Evolutionary conservation across 2,113 vertebrate genomes (phyloP).

Genomic region (Semnornis frantzii): DNA sequence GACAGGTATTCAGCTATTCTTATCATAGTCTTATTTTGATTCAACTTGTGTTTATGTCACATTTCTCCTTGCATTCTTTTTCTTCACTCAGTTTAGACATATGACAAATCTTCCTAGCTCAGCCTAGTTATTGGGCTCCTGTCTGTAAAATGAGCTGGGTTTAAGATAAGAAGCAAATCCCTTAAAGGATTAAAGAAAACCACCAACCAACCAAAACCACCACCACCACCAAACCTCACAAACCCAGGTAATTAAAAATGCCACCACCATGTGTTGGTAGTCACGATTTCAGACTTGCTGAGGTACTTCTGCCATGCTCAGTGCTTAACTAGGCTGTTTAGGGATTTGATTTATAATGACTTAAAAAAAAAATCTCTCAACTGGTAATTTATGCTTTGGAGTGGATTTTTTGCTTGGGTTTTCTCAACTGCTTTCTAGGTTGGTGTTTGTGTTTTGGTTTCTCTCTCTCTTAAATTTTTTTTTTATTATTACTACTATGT

Average conservation of each 20-base stretch:
- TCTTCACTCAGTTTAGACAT: not conserved
- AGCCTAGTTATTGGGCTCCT: not conserved
- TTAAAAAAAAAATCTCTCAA: not conserved
- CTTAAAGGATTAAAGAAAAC: not conserved
- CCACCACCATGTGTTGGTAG: not conserved
- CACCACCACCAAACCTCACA: not conserved
- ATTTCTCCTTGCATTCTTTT: not conserved
- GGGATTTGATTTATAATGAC: not conserved
- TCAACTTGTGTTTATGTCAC: not conserved
- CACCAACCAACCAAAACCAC: not conserved
- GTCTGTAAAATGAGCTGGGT: not conserved
- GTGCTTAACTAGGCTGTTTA: not conserved
- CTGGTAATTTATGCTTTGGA: not conserved
- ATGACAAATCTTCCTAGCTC: not conserved
- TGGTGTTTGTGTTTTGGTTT: not conserved
- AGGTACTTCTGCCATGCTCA: not conserved
- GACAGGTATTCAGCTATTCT: not conserved
- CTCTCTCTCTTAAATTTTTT: too few species aligned
- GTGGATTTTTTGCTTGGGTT: not conserved
- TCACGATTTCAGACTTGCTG: not conserved
- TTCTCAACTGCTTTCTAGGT: not conserved
- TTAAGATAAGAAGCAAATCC: not conserved
- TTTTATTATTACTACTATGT: too few species aligned
- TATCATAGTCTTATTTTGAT: not conserved
- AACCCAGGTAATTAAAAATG: not conserved